Base-by-base conservation (phyloP, 2,888 invertebrate species). In the Eristalis pertinax region DNA sequence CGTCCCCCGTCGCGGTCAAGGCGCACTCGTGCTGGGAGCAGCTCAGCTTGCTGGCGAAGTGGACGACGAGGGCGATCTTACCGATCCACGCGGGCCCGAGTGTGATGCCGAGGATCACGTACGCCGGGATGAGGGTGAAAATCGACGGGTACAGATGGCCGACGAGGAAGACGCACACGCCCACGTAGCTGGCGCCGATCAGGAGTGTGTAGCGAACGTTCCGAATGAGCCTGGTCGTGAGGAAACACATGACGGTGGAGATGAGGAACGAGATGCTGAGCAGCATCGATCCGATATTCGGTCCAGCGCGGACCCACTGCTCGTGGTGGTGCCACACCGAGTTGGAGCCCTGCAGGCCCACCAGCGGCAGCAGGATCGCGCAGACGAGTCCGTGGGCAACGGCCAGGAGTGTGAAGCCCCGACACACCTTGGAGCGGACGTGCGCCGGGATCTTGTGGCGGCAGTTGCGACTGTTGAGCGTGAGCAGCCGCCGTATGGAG, bases 401-500 rank as follows among this genome's bases (percentile, higher is more conserved):
- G n/a, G 91, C 89, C 10, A 93, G 83, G 69, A 92, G 91, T 19
- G 89, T 92, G 88, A 93, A 93, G 67, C 92, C 92, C 43, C 91
- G 91, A 84, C 92, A 91, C 19, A 93, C 91, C 86, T 91, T 91
- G 10, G 91, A 91, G 0, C 93, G 90, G n/a, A 93, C 90, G 75
- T 93, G 92, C 65, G 91, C 90, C 35, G 93, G 92, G 83, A 93
- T 91, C 88, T 92, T 92, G 88, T 93, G 92, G 11, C 93, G 91
- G 85, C 92, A 92, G 75, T 91, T 92, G 41, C 94, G 93, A 73
- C 94, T 95, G 68, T 94, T 95, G 41, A 93, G 94, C 0, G 96
- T 95, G 73, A 97, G 94, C 15, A 97, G 94, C 0, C 96, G 94
- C 4, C 96, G 94, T 11, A 97, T 96, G 0, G 97, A 97, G 0